Evolutionary conservation across 2,113 vertebrate genomes (phyloP).

Genomic region (Burhinus bistriatus): DNA sequence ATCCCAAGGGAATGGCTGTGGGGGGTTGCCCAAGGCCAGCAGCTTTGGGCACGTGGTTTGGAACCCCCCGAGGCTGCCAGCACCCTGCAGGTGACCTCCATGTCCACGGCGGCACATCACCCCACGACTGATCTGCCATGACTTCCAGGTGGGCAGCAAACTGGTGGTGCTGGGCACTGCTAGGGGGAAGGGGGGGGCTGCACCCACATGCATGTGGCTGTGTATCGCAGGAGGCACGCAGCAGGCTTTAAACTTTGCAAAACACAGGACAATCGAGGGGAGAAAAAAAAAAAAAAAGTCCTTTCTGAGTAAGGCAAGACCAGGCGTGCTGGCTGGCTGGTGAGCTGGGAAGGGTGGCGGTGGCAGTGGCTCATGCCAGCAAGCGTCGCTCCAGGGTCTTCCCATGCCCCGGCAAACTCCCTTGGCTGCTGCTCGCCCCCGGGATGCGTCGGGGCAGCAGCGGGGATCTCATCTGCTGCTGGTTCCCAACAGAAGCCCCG

Average conservation of each 20-base stretch:
- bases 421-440: background rate
- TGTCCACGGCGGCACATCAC: background rate
- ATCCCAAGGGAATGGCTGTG: background rate
- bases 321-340: background rate
- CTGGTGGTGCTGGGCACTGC: background rate
- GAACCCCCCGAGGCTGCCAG: background rate
- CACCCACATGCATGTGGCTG: rapidly evolving
- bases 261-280: background rate
- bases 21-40: background rate
- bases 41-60: background rate
- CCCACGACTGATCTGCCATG: rapidly evolving
- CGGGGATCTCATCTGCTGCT: background rate
- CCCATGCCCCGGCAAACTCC: background rate
- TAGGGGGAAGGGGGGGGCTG: background rate
- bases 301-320: background rate
- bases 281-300: background rate
- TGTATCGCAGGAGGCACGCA: background rate
- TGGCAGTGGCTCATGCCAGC: background rate
- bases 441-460: background rate
- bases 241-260: background rate
- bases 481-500: background rate
- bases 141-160: background rate
- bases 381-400: rapidly evolving
- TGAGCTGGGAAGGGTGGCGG: background rate
- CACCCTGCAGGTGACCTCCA: background rate